Percentiles rank a stretch among this genome's conserved stretches.
These are phyloP conservation scores for Zosterops hypoxanthus DNA, from an alignment of 2,113 vertebrate genomes.

Conservation along the genomic window DNA sequence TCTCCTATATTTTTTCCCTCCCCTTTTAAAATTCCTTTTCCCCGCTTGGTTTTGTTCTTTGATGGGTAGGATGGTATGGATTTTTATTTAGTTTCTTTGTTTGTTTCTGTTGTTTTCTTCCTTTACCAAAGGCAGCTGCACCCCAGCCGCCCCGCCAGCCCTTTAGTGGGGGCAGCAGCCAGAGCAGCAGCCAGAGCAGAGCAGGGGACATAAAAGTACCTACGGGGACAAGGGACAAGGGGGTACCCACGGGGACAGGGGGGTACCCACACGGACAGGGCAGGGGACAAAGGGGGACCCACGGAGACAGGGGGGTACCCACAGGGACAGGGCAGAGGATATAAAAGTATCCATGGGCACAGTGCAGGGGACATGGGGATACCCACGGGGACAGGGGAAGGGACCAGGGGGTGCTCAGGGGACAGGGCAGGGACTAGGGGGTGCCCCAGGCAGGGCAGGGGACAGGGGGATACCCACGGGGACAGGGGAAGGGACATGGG, in stretches of 20 bases:
- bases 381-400: neutral
- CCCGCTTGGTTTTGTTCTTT: neutral
- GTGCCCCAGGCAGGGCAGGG: neutral
- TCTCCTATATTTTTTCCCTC: neutral
- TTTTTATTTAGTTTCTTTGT: neutral
- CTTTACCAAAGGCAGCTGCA: neutral
- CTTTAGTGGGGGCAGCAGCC: neutral
- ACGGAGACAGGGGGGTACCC: too few relatives aligned
- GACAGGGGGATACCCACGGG: neutral
- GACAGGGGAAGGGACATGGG: too few relatives aligned
- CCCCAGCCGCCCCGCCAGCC: neutral
- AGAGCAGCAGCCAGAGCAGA: neutral
- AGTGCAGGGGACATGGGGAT: neutral
- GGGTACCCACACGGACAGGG: neutral
- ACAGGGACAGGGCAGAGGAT: neutral
- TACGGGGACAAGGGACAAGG: neutral
- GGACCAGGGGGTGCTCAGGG: neutral
- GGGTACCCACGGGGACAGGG: neutral
- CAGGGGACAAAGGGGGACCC: neutral
- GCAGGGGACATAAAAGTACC: neutral
- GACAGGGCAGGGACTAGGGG: neutral
- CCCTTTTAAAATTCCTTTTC: neutral
- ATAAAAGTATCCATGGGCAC: neutral
- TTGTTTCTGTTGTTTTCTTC: neutral
- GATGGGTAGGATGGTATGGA: neutral